Evolutionary conservation across 2,888 invertebrate genomes (phyloP), one percentile per base, ranked within the genome.

Genomic region (Agonopterix subpropinquella): DNA sequence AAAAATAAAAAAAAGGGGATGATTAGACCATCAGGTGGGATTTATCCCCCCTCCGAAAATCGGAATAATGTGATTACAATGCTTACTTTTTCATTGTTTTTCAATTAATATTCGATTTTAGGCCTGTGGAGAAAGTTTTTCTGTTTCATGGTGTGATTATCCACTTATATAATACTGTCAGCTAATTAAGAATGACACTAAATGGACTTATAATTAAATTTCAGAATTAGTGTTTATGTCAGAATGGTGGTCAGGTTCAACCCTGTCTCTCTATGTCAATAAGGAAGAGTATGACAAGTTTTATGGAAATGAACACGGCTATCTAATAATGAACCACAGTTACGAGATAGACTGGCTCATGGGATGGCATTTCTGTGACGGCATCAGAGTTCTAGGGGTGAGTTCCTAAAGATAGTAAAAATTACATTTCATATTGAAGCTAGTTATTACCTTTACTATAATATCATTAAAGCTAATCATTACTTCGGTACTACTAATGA

Each of bases 271-370:
- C 18, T 96, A 95, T 66, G 91, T 95, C 58, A 94, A 96, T 62
- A 93, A 92, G 64, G 92, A 95, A 53, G 94, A 94, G 65, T 92
- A 92, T 70, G 90, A 94, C 4, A 93, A 94, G 67, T 94, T 91
- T 77, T 93, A 91, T 76, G 97, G 97, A 18, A 94, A 95, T 63
- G 98, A 98, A 72, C 96, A 98, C 86, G 95, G 94, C 8, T 92
- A 96, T 66, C 91, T 96, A 45, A 88, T 98, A 47, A 96, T 98
- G 95, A 98, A 98, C 80, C 98, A 98, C 70, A 93, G 94, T 41
- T 98, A 96, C 78, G 98, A 98, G 89, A 93, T 97, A 62, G 98
- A 98, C 79, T 98, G 98, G 98, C 88, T 98, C 0, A 93, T 96
- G 80, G 96, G 97, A 13, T 98, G 97, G 97, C 92, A 97, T 73